Evolutionary conservation across 1,140 invertebrate species (phyloP), one percentile per base, ranked within the genome.

Genomic region (Scaptomyza montana): DNA sequence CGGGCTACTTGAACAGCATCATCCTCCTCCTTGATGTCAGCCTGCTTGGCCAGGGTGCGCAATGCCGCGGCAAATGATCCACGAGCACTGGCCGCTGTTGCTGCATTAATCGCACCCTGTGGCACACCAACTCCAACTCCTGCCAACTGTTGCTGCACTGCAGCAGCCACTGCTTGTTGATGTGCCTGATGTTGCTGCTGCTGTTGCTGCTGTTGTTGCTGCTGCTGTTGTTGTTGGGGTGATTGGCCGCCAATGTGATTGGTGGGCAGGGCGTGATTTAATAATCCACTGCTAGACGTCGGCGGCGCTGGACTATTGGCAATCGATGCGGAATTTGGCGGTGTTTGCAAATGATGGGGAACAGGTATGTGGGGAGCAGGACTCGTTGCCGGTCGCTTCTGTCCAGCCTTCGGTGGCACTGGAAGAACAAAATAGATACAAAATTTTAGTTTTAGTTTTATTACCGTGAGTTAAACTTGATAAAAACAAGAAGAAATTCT

Each of bases 1-100:
- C 90, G 53, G 13, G 61, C 60, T 47, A 76, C 79, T 3, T n/a
- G 43, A 19, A 21, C 54, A 12, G 55, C 71, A 8, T 81, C 79
- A n/a, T 92, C 91, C 43, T 92, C 91, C 50, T 92, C 91, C 50
- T 92, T 92, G 51, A 82, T 92, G 47, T 95, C 95, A 30, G 95
- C 95, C 89, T 97, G 96, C 91, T 97, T 96, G 53, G 96, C 96
- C 64, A 97, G 92, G 89, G 96, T 96, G 61, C 96, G 93, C 57
- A 97, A 92, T 5, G 96, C 96, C 4, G 96, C 96, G 21, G 96
- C 96, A 92, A 97, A 97, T 28, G 95, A 90, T 13, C 87, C 89
- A 0, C 91, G 77, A 36, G 74, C 89, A 75, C 91, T 93, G 66
- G 93, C 91, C 59, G 93, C 92, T 10, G 86, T 75, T 55, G 92